Base-by-base conservation (phyloP, 2,113 vertebrate genomes). In the Deroptyus accipitrinus region DNA sequence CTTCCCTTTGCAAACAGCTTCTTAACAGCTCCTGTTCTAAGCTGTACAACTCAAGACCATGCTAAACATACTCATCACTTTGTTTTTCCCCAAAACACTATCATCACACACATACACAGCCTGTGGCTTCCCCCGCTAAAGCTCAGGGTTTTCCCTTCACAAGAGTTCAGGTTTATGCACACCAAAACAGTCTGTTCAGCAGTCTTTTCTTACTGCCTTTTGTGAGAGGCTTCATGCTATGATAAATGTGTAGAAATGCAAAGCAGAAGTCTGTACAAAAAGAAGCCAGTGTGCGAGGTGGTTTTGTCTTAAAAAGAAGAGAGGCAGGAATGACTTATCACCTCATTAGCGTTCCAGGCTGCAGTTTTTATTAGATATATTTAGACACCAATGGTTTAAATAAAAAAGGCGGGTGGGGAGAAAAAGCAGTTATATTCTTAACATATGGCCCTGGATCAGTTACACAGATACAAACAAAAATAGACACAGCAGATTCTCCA, bases 181-280 rank as follows among this genome's bases (percentile, higher is more conserved):
- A 4, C 72, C 59, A 86, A 70, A 91, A 49, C 0, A 8, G 25
- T 57, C 85, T 28, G 66, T 73, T 79, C 66, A 83, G 75, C 48
- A 62, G 73, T 4, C 93, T 78, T 89, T 86, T 93, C 87, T 91
- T 41, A n/a, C 67, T 42, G 62, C 75, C 93, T 76, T 94, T 97
- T 92, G 93, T 94, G 79, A 81, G 82, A 83, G 68, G 46, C 64
- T 94, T 93, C 92, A 86, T 8, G 75, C 88, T 41, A 80, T 46
- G 70, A 95, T 80, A 82, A 64, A 95, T 61, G 90, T 54, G 91
- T 75, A 85, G 87, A 94, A 93, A 94, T 90, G 90, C 92, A 94
- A 95, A 97, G 90, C 93, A 91, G 63, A 86, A 92, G 64, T 67
- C 64, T 18, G 4, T 7, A 86, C 77, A 94, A 81, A 96, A 79